Evolutionary conservation across 2,113 vertebrate species (phyloP).

Genomic region (Pachyramphus minor): DNA sequence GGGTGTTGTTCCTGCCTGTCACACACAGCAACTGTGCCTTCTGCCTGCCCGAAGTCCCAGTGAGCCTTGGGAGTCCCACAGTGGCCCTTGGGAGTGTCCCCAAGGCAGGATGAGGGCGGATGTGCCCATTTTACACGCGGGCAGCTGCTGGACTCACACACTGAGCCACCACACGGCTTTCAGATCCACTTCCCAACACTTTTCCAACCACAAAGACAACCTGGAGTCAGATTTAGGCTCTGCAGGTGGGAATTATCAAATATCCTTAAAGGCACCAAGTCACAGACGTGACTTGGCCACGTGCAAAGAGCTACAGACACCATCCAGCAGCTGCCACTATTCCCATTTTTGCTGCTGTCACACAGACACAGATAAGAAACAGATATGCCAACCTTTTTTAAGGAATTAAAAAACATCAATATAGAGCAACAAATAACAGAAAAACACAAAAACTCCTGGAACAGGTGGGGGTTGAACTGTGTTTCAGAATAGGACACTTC

Average conservation of each 20-base stretch:
- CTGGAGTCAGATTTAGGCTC: background rate
- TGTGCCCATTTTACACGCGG: rapidly evolving
- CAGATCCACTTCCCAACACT: rapidly evolving
- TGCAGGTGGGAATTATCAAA: rapidly evolving
- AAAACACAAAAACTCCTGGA: background rate
- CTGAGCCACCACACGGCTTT: rapidly evolving
- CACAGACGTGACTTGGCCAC: background rate
- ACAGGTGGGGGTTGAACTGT: background rate
- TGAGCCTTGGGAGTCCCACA: too few species aligned
- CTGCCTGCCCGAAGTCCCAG: rapidly evolving
- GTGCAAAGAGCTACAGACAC: background rate
- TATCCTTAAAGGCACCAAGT: rapidly evolving
- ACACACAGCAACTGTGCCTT: rapidly evolving
- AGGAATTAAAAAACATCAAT: background rate
- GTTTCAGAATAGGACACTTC: background rate
- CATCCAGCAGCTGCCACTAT: rapidly evolving
- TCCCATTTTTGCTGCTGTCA: rapidly evolving
- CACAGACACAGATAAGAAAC: background rate
- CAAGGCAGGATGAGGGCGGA: background rate
- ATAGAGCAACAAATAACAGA: background rate
- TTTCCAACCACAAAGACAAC: background rate
- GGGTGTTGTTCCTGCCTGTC: background rate
- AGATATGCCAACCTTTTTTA: background rate
- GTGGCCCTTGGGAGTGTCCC: rapidly evolving
- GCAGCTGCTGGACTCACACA: rapidly evolving